Evolutionary conservation across 2,888 invertebrate genomes (phyloP).

Genomic region (Ophion costatus): DNA sequence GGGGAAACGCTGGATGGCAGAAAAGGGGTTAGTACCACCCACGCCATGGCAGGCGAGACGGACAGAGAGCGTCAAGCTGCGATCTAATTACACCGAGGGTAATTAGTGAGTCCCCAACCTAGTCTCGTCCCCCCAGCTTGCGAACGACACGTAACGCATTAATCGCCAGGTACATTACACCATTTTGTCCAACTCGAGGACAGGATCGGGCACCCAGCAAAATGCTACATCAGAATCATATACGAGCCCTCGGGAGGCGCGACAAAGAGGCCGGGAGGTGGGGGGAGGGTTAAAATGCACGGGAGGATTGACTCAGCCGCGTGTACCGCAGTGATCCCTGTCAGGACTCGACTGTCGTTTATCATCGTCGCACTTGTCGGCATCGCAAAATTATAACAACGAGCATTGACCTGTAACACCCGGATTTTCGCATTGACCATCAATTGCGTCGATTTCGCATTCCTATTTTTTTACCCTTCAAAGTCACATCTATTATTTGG

Average conservation of each 20-base stretch:
- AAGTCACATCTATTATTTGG: too few relatives aligned
- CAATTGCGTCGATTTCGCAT: too few relatives aligned
- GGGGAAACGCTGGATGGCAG: conserved; percentile 32
- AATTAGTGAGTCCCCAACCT: conserved; percentile 61
- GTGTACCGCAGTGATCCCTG: conserved; percentile 11
- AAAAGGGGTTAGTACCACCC: conserved; percentile 9
- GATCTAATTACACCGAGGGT: conserved; percentile 64
- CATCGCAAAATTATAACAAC: neutral
- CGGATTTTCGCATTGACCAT: too few relatives aligned
- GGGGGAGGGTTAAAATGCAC: conserved; percentile 31
- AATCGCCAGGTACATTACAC: conserved; percentile 58
- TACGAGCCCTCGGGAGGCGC: neutral
- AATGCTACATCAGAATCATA: conserved; percentile 31
- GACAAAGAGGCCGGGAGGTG: conserved; percentile 5
- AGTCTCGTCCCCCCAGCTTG: conserved; percentile 26
- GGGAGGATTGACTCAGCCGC: conserved; percentile 51
- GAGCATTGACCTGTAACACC: neutral
- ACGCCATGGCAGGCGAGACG: neutral
- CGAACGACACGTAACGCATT: conserved; percentile 61
- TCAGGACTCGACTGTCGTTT: conserved; percentile 12
- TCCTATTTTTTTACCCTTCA: too few relatives aligned
- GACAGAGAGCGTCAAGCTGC: conserved; percentile 30
- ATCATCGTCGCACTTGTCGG: conserved; percentile 20
- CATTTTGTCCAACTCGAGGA: conserved; percentile 51
- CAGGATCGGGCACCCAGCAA: conserved; percentile 26